Evolutionary conservation across 2,113 vertebrate genomes (phyloP), one percentile per base, ranked within the genome.

Genomic region (Sylvilagus bachmani): DNA sequence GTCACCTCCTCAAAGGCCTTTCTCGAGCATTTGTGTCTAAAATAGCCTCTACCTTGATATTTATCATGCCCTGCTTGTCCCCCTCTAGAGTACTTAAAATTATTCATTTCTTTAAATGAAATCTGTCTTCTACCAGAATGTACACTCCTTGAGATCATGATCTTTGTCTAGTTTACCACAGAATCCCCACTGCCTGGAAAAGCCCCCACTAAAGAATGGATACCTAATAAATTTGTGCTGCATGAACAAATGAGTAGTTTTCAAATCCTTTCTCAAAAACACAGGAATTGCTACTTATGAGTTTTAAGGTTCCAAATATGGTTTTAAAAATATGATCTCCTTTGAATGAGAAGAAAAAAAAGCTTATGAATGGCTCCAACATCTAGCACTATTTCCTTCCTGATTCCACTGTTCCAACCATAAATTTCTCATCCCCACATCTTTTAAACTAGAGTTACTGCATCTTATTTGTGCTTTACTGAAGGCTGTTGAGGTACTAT

Each of bases 21-120:
- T 58, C 25, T 33, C 64, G 67, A 78, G 9, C 49, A 51, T 11
- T 69, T 51, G 14, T 33, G 77, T 73, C 71, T 89, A 70, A 86
- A 96, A 91, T 22, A 80, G 66, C 11, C 24, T 73, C 29, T 51
- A 25, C 3, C 27, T 24, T 85, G 10, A 4, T 86, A 14, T 82
- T 33, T 86, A 81, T 93, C n/a, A 77, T 87, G 38, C 21, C 3
- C 58, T 78, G 12, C n/a, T 95, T 58, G 36, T 75, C 84, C 88
- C 27, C 61, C 14, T 25, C 25, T 22, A 64, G 27, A 51, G 44
- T 31, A 75, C 24, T 74, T 64, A 38, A 1, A 85, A 62, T 67
- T 77, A 77, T 62, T 84, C 6, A 86, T 79, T 69, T 64, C 12
- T 88, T 67, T 22, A 58, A 69, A 66, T 71, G 58, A 67, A 13